A percentile compares a stretch with the other conserved stretches of the same genome.
These are phyloP conservation scores for Adineta ricciae DNA, from an alignment of 2,888 invertebrate species.

Conservation along the genomic window DNA sequence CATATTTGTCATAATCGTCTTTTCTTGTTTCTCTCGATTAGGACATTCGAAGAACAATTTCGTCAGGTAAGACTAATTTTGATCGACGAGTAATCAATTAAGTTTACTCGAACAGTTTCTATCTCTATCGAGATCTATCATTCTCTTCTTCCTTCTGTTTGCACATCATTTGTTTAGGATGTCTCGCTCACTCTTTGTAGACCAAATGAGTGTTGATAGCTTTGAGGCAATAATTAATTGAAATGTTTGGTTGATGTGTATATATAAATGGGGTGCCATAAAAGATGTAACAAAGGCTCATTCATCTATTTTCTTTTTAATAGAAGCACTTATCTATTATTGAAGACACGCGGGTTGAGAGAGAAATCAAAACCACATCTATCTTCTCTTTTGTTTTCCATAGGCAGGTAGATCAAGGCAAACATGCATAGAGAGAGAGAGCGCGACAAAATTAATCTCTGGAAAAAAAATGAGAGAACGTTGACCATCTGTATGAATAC, in stretches of 20 bases:
- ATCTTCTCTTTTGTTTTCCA: background rate
- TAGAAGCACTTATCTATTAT: slow-evolving; percentile 21
- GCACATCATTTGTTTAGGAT: slow-evolving; percentile 10
- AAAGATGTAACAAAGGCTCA: slow-evolving; percentile 1
- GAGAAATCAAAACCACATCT: slow-evolving; percentile 22
- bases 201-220: background rate
- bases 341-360: slow-evolving; percentile 1
- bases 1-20: too few relatives aligned
- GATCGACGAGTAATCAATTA: background rate
- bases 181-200: background rate
- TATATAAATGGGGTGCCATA: background rate
- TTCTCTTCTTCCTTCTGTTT: background rate
- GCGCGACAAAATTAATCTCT: too few relatives aligned
- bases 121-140: background rate
- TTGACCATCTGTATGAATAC: slow-evolving; percentile 6
- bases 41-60: slow-evolving; percentile 21
- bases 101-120: background rate
- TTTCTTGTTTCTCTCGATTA: too few relatives aligned
- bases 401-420: slow-evolving; percentile 5
- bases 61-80: background rate
- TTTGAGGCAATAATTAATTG: slow-evolving; percentile 23
- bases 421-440: background rate
- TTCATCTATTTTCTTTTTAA: slow-evolving; percentile 10
- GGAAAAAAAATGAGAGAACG: background rate
- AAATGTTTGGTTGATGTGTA: background rate